Evolutionary conservation across 2,113 vertebrate species (phyloP).

Genomic region (Motacilla tschutschensis): DNA sequence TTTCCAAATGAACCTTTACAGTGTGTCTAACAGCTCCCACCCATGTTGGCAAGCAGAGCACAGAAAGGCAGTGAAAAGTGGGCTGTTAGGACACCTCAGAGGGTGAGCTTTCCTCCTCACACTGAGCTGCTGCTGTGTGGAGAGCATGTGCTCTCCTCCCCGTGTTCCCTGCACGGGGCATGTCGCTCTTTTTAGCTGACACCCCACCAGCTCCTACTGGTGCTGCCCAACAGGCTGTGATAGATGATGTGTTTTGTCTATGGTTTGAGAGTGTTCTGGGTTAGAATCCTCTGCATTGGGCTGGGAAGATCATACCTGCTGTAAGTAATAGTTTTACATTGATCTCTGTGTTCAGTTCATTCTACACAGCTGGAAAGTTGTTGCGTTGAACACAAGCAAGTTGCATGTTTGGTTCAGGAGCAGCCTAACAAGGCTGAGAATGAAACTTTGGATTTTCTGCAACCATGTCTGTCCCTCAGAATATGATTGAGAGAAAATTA

Average conservation of each 20-base stretch:
- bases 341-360: background rate
- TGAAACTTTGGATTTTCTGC: background rate
- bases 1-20: conserved; percentile 23
- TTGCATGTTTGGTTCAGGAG: background rate
- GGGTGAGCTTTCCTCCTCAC: background rate
- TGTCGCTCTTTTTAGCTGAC: background rate
- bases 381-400: background rate
- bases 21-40: conserved; percentile 17
- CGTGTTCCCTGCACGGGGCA: rapidly evolving
- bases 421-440: background rate
- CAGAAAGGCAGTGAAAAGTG: conserved; percentile 16
- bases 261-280: background rate
- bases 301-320: background rate
- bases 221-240: background rate
- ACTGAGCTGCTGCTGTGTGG: background rate
- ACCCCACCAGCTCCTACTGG: background rate
- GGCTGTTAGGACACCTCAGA: background rate
- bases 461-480: background rate
- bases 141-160: background rate
- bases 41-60: background rate
- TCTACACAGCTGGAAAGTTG: background rate
- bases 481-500: background rate
- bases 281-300: background rate
- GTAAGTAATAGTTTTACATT: background rate
- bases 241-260: background rate